Percentiles rank a stretch among this genome's conserved stretches.
phyloP scores from a whole-genome alignment of 2,113 vertebrate genomes.

The Lagopus leucura region DNA sequence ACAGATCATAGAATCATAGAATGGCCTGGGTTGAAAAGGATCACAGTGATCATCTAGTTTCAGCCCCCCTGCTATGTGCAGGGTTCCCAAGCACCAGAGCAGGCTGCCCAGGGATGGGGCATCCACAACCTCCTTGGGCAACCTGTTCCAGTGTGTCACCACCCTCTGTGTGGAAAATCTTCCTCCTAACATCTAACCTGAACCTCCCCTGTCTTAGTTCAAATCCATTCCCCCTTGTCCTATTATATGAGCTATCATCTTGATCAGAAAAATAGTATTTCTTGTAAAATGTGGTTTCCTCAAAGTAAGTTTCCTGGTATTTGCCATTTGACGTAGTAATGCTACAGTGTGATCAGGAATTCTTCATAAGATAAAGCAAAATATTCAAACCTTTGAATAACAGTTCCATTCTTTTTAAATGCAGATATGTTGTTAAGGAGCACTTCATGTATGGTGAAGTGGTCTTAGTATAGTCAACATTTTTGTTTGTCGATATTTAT shows the following conservation, averaged over 20 bases:
- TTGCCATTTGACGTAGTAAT: not conserved
- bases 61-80: too few species aligned
- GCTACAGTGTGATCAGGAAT: not conserved
- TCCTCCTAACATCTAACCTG: too few species aligned
- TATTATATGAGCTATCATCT: not conserved
- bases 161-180: too few species aligned
- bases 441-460: not conserved
- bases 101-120: too few species aligned
- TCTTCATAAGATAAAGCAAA: conserved; percentile 13
- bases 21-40: too few species aligned
- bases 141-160: too few species aligned
- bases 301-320: not conserved
- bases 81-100: too few species aligned
- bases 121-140: too few species aligned
- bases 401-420: not conserved
- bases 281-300: not conserved
- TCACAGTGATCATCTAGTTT: too few species aligned
- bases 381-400: not conserved
- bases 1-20: too few species aligned
- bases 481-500: not conserved
- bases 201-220: too few species aligned
- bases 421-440: not conserved
- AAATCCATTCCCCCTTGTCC: too few species aligned
- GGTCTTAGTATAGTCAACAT: not conserved
- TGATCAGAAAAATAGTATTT: not conserved